Evolutionary conservation across 2,113 vertebrate species (phyloP).

Genomic region (Anthoscopus minutus): DNA sequence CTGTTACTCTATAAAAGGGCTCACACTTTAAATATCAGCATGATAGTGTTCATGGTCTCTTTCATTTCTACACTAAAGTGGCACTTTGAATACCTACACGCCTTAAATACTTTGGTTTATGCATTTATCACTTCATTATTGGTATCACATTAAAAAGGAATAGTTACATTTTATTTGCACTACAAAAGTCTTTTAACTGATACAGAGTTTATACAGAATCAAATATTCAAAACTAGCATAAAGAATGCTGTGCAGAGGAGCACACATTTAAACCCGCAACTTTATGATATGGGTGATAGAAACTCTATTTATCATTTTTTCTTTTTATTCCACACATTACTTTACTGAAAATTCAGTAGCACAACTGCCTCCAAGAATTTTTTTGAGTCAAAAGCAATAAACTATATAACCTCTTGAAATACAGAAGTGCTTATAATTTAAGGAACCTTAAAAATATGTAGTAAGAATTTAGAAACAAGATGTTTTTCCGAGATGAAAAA

Average conservation of each 20-base stretch:
- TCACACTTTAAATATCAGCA: not conserved
- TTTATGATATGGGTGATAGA: not conserved
- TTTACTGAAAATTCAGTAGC: not conserved
- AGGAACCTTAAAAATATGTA: slow-evolving; percentile 14
- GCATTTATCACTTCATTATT: not conserved
- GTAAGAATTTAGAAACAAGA: slow-evolving; percentile 29
- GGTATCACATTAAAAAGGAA: not conserved
- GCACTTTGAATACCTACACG: not conserved
- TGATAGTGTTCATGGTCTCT: not conserved
- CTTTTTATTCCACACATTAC: not conserved
- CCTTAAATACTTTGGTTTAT: not conserved
- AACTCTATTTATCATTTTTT: not conserved
- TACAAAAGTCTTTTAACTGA: not conserved
- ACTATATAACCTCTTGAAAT: not conserved
- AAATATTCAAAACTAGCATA: not conserved
- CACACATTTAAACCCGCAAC: not conserved
- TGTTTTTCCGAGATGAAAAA: slow-evolving; percentile 24
- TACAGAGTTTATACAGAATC: not conserved
- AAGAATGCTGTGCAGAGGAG: not conserved
- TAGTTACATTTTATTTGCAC: not conserved
- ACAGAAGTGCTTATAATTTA: not conserved
- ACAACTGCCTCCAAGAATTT: not conserved
- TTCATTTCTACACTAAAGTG: not conserved
- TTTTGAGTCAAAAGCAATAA: slow-evolving; percentile 20
- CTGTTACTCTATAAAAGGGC: not conserved